Evolutionary conservation across 2,888 invertebrate species (phyloP), one percentile per base, ranked within the genome.

Genomic region (Yponomeuta cagnagella): DNA sequence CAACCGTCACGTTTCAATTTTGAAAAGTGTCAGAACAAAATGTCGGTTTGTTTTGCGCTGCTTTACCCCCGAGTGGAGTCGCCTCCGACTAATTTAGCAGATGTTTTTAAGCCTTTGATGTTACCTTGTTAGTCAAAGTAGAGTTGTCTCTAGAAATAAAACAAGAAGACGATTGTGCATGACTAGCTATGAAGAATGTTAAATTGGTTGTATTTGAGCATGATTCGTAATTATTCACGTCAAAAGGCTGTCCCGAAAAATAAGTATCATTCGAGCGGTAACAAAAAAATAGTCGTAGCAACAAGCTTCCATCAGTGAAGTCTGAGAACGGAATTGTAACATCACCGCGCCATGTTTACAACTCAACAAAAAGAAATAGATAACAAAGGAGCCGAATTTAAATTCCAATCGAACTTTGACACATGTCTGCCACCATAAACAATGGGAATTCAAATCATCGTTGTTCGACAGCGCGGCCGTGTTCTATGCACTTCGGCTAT

Each of bases 361-460:
- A 90, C 88, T 89, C 88, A 84, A 88, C 86, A 89, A 89, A 91
- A 90, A 86, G 86, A 81, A 82, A 80, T 81, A 65, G 83, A 87
- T 86, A 89, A 91, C 92, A 92, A 92, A 91, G 89, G 82, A 88
- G 90, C 92, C 92, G 92, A 92, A 90, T 91, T 90, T 88, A 88
- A 91, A 90, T 92, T 90, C 92, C 89, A 88, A 89, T 91, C 90
- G 92, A 92, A 91, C 91, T 91, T 90, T 91, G 92, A 92, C 92
- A 91, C 90, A 92, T 91, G 92, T 90, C 92, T 92, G 92, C 92
- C 92, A 91, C 92, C 90, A 92, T 90, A 92, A 91, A 92, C 92
- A 92, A 92, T 91, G 87, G 88, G 89, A 90, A 90, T 88, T 89
- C 92, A 88, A 92, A 92, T 92, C 92, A 91, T 92, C 88, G 85